Evolutionary conservation across 2,797 vertebrate genomes (phyloP), one percentile per base, ranked within the genome.

Genomic region (Zalophus californianus): DNA sequence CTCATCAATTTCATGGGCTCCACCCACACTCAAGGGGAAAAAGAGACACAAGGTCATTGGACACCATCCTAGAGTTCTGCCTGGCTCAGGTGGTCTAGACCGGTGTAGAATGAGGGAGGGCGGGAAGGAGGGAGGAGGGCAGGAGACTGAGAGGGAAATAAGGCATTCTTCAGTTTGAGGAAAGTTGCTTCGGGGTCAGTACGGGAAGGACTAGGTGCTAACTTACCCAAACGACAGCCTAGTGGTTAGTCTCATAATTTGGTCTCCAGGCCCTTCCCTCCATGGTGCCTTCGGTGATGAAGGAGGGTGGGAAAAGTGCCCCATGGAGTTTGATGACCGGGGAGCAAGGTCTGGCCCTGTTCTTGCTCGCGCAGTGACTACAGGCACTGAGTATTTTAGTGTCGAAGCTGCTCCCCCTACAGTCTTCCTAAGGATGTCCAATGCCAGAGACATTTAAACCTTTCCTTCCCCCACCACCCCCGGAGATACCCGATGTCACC

Each of bases 401-500:
- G 35, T 73, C 83, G 13, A 44, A 14, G 14, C 2, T 11, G 38
- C 23, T 56, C 21, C 54, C 9, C 52, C 70, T 16, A 7, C 15
- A 29, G 80, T 25, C 44, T 83, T 44, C 27, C 0, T 23, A 54
- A 70, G 56, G 52, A 32, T 1, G 8, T n/a, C 75, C 52, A 3
- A 1, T 13, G n/a, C 38, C 75, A 27, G 82, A 4, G 35, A 78
- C 78, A 21, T 68, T 18, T 12, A 10, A 4, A 14, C 35, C 38
- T 20, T 27, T 20, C 73, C 77, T 21, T 4, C 60, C 27, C 27
- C 3, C 0, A 2, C 48, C 9, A 29, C 16, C 29, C 73, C 27
- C 3, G 0, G 27, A 20, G 20, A 62, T 2, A 6, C 35, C 64
- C 7, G 0, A 44, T 4, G 2, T 58, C 25, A 7, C 11, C 4